Evolutionary conservation across 2,797 vertebrate genomes (phyloP).

Genomic region (Cirrhinus mrigala): DNA sequence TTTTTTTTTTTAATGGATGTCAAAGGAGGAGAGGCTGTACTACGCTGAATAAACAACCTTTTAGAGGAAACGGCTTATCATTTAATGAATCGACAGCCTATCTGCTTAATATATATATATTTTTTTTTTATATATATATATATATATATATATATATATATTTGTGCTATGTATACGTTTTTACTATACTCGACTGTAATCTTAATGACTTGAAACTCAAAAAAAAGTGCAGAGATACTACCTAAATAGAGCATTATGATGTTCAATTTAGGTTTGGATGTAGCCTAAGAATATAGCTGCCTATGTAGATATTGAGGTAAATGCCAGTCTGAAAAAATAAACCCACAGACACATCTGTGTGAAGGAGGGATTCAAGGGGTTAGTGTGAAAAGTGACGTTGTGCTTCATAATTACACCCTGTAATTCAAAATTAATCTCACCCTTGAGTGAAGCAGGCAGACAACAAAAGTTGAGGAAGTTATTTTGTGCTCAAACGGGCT

Average conservation of each 20-base stretch:
- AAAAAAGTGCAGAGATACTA: background rate
- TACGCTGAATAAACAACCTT: too few relatives aligned
- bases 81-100: too few relatives aligned
- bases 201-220: background rate
- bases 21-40: too few relatives aligned
- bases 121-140: too few relatives aligned
- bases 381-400: constrained; percentile 38
- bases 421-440: constrained; percentile 58
- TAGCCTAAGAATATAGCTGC: background rate
- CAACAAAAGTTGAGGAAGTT: constrained; percentile 56
- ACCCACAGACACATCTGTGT: constrained; percentile 7
- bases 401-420: constrained; percentile 48
- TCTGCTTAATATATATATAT: too few relatives aligned
- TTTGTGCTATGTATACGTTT: too few relatives aligned
- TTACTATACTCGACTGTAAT: background rate
- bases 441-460: constrained; percentile 53
- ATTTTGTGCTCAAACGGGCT: constrained; percentile 59
- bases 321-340: background rate
- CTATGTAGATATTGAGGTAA: background rate
- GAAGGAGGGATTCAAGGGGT: constrained; percentile 25
- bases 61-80: too few relatives aligned
- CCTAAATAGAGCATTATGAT: background rate
- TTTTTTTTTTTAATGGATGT: too few relatives aligned
- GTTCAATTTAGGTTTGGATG: background rate
- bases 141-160: too few relatives aligned